Evolutionary conservation across 2,797 vertebrate species (phyloP).

Genomic region (Pangasius sanitwongsei): DNA sequence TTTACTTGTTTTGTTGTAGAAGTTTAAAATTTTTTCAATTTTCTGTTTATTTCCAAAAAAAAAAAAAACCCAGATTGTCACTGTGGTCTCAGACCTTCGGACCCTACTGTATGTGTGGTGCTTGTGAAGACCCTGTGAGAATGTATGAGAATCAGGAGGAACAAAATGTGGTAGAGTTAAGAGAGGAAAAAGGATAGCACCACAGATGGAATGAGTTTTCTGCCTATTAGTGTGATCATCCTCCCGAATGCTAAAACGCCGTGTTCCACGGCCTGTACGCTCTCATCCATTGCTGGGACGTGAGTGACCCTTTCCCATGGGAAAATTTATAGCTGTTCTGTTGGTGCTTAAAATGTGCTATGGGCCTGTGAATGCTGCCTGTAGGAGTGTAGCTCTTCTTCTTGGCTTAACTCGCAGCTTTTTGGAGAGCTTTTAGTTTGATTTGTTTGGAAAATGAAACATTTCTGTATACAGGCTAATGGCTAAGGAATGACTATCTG

Average conservation of each 20-base stretch:
- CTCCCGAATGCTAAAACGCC: constrained; percentile 41
- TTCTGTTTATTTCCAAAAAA: neutral
- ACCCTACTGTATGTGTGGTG: neutral
- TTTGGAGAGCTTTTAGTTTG: constrained; percentile 45
- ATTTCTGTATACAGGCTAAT: constrained; percentile 59
- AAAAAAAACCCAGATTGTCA: neutral
- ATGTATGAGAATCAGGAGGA: neutral
- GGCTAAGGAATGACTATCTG: constrained; percentile 52
- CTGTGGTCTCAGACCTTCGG: neutral
- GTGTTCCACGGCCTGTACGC: constrained; percentile 8
- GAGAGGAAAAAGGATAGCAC: constrained; percentile 49
- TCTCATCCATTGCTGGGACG: constrained; percentile 50
- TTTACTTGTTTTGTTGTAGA: neutral
- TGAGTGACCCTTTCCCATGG: constrained; percentile 59
- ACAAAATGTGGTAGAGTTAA: constrained; percentile 15
- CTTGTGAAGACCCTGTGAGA: neutral
- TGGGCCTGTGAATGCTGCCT: neutral
- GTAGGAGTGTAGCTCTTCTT: constrained; percentile 13
- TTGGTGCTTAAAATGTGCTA: constrained; percentile 29
- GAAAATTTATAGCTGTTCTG: constrained; percentile 58
- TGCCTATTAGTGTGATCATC: constrained; percentile 58
- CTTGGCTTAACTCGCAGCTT: constrained; percentile 35
- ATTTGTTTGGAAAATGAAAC: constrained; percentile 53
- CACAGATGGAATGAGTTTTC: constrained; percentile 71
- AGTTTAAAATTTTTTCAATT: neutral